phyloP scores from a whole-genome alignment of 2,113 vertebrate species.

The Pachycephala philippinensis region DNA sequence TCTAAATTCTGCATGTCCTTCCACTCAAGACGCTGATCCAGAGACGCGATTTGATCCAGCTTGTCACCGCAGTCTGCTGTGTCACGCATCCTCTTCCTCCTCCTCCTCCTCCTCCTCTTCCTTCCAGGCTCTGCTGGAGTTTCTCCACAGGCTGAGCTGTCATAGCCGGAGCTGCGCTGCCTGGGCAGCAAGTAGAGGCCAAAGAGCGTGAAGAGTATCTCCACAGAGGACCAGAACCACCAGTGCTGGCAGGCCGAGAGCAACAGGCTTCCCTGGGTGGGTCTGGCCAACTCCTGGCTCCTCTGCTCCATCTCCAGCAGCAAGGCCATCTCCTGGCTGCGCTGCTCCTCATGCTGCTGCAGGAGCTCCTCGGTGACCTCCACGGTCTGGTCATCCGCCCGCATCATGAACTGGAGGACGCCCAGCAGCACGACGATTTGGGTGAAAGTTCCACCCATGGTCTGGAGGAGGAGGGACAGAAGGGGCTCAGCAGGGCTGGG shows the following conservation, averaged over 20 bases:
- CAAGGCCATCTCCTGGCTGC: neutral
- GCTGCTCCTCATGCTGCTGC: neutral
- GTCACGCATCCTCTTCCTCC: accelerated
- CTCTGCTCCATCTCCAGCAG: neutral
- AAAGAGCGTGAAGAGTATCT: neutral
- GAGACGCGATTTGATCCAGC: neutral
- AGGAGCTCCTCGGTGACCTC: neutral
- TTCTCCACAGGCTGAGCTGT: neutral
- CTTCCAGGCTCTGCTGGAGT: neutral
- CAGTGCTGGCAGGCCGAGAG: neutral
- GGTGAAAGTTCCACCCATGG: neutral
- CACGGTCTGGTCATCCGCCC: accelerated
- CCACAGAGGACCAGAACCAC: neutral
- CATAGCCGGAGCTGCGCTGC: too few relatives aligned
- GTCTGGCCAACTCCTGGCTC: neutral
- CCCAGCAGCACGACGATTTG: accelerated
- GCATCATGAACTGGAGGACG: accelerated
- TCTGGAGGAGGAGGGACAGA: neutral
- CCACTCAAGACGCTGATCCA: too few relatives aligned
- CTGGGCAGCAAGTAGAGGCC: neutral
- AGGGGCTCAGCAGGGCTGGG: neutral
- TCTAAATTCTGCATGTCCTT: neutral
- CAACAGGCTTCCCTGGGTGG: accelerated
- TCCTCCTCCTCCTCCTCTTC: neutral
- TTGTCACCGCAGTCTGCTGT: accelerated